phyloP scores from a whole-genome alignment of 35 echinoderm and acorn worm genomes.

The Apostichopus parvimensis region DNA sequence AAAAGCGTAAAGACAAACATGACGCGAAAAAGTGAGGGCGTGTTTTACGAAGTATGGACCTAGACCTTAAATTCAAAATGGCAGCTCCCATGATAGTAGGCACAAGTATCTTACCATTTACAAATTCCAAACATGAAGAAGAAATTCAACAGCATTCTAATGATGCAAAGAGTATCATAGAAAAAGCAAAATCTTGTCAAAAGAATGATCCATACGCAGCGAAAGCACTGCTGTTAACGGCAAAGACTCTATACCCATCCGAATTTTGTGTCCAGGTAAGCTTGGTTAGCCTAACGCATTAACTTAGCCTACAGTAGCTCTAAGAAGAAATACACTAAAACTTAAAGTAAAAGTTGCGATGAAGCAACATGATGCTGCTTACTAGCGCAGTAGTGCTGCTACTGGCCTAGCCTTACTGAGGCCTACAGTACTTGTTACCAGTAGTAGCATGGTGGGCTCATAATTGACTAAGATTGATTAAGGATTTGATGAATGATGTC shows the following conservation, averaged over 20 bases:
- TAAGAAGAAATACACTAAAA: not conserved
- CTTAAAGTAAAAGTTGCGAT: not conserved
- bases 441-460: too few relatives aligned
- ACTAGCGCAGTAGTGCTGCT: too few relatives aligned
- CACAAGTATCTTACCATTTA: not conserved
- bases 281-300: not conserved
- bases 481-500: too few relatives aligned
- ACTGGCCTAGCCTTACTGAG: not conserved
- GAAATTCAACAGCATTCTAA: not conserved
- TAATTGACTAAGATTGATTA: too few relatives aligned
- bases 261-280: constrained; percentile 53
- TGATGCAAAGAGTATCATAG: constrained; percentile 45
- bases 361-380: too few relatives aligned
- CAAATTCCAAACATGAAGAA: not conserved
- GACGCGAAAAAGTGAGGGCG: too few relatives aligned
- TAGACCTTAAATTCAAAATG: not conserved
- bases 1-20: too few relatives aligned
- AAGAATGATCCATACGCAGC: constrained; percentile 32
- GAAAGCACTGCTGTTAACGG: constrained; percentile 30
- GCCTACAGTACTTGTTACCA: too few relatives aligned
- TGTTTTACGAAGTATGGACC: too few relatives aligned
- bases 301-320: not conserved
- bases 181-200: constrained; percentile 50
- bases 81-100: constrained; percentile 25
- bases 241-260: constrained; percentile 44